Evolutionary conservation across 2,113 vertebrate genomes (phyloP), one percentile per base, ranked within the genome.

Genomic region (Pteruthius melanotis): DNA sequence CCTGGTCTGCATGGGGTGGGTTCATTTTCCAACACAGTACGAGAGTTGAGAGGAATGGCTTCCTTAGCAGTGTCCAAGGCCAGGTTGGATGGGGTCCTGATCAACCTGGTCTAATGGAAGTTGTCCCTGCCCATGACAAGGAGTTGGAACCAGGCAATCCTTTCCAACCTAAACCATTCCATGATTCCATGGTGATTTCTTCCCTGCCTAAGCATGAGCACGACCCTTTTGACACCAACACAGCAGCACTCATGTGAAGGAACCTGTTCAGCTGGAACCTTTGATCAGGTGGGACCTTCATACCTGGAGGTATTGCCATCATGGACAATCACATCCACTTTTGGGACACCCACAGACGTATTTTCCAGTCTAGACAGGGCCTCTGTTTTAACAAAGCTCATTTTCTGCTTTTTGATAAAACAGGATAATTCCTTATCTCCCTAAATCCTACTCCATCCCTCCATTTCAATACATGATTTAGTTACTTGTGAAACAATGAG

Each of bases 161-260:
- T 52, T 47, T 47, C 54, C 63, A 61, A 18, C 30, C 24, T 17
- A 27, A 31, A 31, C 21, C 8, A 27, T 47, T 35, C 39, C 45
- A 13, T 11, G 42, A 7, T 37, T 59, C 33, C 23, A 6, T 1
- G 3, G 39, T 18, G n/a, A 69, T 7, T 76, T 47, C 14, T 87
- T 52, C 0, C 0, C 42, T 61, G 37, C 4, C 59, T 40, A 44
- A 83, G 56, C 35, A 42, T 0, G 0, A 60, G n/a, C 39, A 53
- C 1, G 1, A 20, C 39, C 2, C 13, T 66, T 74, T 17, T 16
- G 45, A n/a, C 26, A 39, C 10, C 22, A 71, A 8, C 39, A 49
- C 24, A 74, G 22, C 37, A 65, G 12, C 1, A 0, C 9, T 49
- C 16, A 11, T 5, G 3, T 5, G 44, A n/a, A 54, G 47, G 20